Base-by-base conservation (phyloP, 2,888 invertebrate genomes). In the Drosophila infuscata region DNA sequence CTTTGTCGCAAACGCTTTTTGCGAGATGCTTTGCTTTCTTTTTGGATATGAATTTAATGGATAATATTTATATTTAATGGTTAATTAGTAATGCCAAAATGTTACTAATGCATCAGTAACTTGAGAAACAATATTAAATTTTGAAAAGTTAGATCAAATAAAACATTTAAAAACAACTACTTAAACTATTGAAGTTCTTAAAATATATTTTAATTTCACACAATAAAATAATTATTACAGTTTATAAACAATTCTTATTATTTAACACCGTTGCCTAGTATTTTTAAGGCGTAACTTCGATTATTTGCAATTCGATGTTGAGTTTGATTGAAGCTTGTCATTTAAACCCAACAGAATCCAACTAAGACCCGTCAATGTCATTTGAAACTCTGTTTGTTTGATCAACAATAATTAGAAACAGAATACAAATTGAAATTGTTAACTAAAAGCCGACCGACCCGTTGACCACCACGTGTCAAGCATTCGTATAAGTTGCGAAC, bases 1-100 rank as follows among this genome's bases (percentile, higher is more conserved):
- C 90, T 82, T 89, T 89, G 70, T 75, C 86, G 74, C 85, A 82
- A 85, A 77, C 77, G 73, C 74, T 64, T 75, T 87, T 67, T 64
- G 65, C 70, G 30, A 70, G 65, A 61, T 70, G 67, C 86, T 80
- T 66, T 66, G 59, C 54, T 8, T 64, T 69, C 70, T 58, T 53
- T 53, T 17, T 25, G 25, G 25, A 25, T 25, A 25, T 25, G 25
- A 46, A 8, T 46, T 46, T 46, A 46, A 46, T 46, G 51, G 41
- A 32, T 15, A 69, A 58, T 63, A 63, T 65, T 56, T 46, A 56
- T 56, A 61, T 67, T 76, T 70, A 76, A 86, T 79, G 74, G 79
- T 73, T 86, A 85, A 89, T 89, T 85, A 89, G 75, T 76, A 72
- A 63, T 51, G 69, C 41, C 81, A 63, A 70, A 56, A 65, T 57